These are phyloP conservation scores for Pseudolaguvia tuberculata DNA, from an alignment of 2,113 vertebrate genomes.

Conservation along the genomic window DNA sequence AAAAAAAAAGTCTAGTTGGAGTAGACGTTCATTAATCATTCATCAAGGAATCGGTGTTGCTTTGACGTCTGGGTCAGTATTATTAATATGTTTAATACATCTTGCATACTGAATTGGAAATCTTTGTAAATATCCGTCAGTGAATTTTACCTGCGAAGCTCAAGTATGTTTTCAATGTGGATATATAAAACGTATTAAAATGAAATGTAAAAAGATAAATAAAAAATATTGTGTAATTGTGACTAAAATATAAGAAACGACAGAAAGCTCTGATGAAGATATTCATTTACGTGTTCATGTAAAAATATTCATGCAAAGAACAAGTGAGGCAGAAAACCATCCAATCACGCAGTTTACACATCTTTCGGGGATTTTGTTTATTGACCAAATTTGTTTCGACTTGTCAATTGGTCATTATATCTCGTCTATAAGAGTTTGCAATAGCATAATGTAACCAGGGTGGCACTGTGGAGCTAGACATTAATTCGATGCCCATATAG, in stretches of 20 bases:
- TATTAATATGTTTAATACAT: slow-evolving; percentile 11
- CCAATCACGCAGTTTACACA: neutral
- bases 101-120: neutral
- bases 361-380: neutral
- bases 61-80: neutral
- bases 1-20: neutral
- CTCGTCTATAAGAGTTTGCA: no score
- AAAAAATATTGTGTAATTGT: no score
- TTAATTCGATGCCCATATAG: no score
- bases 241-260: neutral
- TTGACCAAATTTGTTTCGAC: neutral
- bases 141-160: neutral
- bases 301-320: neutral
- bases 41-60: neutral
- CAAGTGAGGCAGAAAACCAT: neutral
- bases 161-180: neutral
- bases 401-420: no score
- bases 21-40: slow-evolving; percentile 9
- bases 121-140: neutral
- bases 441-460: no score
- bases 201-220: neutral
- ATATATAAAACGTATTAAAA: neutral
- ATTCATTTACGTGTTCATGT: neutral
- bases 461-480: no score
- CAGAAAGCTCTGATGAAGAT: neutral